Evolutionary conservation across 1,140 invertebrate genomes (phyloP).

Genomic region (Trichonephila inaurata): DNA sequence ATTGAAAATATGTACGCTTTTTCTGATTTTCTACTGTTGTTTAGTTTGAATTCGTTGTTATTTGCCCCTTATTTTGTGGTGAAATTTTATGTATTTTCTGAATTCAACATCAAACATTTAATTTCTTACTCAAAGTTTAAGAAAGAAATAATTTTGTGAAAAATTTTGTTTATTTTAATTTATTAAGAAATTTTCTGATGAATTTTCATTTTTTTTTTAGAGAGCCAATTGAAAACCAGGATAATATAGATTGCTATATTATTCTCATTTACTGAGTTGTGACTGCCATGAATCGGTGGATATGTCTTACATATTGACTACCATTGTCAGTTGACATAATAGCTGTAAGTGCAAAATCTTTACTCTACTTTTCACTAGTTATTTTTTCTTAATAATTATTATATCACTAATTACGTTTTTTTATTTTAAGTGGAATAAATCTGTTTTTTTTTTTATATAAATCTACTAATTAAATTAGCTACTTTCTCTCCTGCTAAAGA

Average conservation of each 20-base stretch:
- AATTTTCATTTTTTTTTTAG: slow-evolving; percentile 28
- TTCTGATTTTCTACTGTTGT: no score
- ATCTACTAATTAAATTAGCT: no score
- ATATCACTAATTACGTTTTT: no score
- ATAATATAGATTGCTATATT: slow-evolving; percentile 41
- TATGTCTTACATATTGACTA: slow-evolving; percentile 59
- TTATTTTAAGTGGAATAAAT: no score
- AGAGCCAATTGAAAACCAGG: background rate
- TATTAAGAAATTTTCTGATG: background rate
- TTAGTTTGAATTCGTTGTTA: no score
- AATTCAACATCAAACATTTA: no score
- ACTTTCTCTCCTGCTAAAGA: no score
- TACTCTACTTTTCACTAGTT: background rate
- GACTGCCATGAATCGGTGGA: slow-evolving; percentile 59
- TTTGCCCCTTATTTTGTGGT: no score
- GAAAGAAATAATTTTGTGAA: background rate
- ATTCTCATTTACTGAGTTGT: background rate
- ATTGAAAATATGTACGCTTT: no score
- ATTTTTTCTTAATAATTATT: no score
- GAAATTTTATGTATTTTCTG: no score
- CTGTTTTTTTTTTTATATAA: no score
- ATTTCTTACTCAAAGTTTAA: background rate
- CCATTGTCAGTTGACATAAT: slow-evolving; percentile 61
- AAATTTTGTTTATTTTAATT: background rate
- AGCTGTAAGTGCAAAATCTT: slow-evolving; percentile 37